Base-by-base conservation (phyloP, 2,113 vertebrate genomes). In the Megatriorchis doriae region DNA sequence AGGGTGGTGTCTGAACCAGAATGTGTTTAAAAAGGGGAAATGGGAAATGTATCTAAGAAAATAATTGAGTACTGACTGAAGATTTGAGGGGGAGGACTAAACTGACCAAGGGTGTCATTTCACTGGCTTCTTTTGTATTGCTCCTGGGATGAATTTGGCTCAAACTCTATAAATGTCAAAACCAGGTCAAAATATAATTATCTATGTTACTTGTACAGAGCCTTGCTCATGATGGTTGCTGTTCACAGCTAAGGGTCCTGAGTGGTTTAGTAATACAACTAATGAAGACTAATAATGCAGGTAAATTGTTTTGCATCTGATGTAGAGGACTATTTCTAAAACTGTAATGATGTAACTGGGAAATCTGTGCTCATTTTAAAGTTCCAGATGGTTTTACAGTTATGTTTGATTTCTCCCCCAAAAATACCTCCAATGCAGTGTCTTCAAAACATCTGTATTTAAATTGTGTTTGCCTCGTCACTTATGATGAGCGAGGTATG, bases 351-450 rank as follows among this genome's bases (percentile, higher is more conserved):
- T 80, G 50, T 91, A 90, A 77, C 48, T 93, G 86, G 93, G 74
- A 97, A 95, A 95, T 86, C n/a, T 90, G 23, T 45, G 45, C 38
- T 90, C n/a, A 47, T 89, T 94, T 95, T 72, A 31, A 91, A 81
- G 56, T 93, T 94, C 45, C 78, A 90, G 75, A 86, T 75, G 67
- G 62, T 91, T 96, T 94, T 21, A 56, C 29, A 86, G 38, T 50
- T 72, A 78, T 81, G 36, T 88, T 52, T 81, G 59, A 70, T 53
- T 27, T 10, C 16, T 9, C 14, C 26, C 52, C 52, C 9, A 26
- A 65, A 93, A 73, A 38, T 34, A 59, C 23, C 22, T 84, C 61
- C 5, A 2, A 74, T n/a, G 31, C 36, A 68, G 38, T 62, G 87
- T 72, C 86, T 92, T 92, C 72, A 81, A 72, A 84, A 81, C 27